Base-by-base conservation (phyloP, 2,888 invertebrate genomes). In the Microctonus hyperodae region DNA sequence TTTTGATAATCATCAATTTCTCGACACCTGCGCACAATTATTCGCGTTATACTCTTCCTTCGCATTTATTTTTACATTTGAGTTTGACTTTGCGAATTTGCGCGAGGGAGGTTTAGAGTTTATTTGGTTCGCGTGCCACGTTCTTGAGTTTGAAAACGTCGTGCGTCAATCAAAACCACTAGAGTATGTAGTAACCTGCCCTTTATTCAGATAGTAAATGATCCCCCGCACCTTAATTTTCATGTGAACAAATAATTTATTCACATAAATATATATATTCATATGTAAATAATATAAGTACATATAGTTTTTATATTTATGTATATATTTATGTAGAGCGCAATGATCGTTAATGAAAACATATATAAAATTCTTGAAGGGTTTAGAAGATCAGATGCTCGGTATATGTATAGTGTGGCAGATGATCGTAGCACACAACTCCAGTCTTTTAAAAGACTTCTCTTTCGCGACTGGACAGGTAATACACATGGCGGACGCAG, bases 131-230 rank as follows among this genome's bases (percentile, higher is more conserved):
- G 83, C 83, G 83, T 83, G 83, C 80, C 77, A n/a, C 7, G 73
- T 64, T 64, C 63, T 58, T 53, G 76, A 80, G 81, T 81, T 81
- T 79, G 78, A 79, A 76, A n/a, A 82, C 79, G 81, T 81, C 80
- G 79, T 73, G 78, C 81, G 83, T 83, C 83, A 83, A 83, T 83
- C 83, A 83, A 81, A 79, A 71, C 69, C 69, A 69, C 72, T 70
- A 40, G 40, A 37, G 50, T 58, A 64, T 40, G 64, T 28, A 28
- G 7, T 28, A 28, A 5, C 3, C 7, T 7, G 35, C 61, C 23
- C 35, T 35, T 58, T 58, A 44, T 62, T 35, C 28, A 51, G 35
- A 33, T 57, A 50, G 55, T 69, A 40, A 65, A 67, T 68, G 65
- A 73, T 71, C 72, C 64, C 64, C 69, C 67, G 64, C 70, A 69